Evolutionary conservation across 2,113 vertebrate genomes (phyloP).

Genomic region (Piliocolobus tephrosceles): DNA sequence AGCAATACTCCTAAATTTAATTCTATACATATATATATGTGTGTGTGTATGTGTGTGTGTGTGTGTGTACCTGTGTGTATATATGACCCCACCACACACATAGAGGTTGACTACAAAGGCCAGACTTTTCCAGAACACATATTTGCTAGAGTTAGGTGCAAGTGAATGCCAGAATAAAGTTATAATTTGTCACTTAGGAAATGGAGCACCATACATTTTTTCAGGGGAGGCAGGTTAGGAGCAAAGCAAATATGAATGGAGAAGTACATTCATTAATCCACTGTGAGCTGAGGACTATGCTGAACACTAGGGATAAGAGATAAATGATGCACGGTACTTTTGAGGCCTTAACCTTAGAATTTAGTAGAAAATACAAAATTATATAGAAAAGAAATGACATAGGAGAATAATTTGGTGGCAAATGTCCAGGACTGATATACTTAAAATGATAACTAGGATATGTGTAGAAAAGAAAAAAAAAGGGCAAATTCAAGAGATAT

Average conservation of each 20-base stretch:
- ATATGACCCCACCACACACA: not conserved
- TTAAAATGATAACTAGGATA: not conserved
- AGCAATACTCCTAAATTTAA: not conserved
- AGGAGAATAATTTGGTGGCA: not conserved
- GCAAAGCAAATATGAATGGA: not conserved
- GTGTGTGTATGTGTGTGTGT: too few relatives aligned
- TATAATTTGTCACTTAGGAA: not conserved
- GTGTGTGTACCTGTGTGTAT: not conserved
- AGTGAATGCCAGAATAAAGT: not conserved
- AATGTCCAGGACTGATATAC: not conserved
- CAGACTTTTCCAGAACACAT: not conserved
- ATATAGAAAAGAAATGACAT: not conserved
- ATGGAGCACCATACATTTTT: not conserved
- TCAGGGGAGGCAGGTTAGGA: not conserved
- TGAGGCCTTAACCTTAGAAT: not conserved
- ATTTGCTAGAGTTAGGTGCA: not conserved
- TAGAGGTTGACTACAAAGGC: not conserved
- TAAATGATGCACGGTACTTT: not conserved
- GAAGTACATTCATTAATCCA: not conserved
- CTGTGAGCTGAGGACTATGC: not conserved
- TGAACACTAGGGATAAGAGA: not conserved
- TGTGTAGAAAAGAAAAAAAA: not conserved
- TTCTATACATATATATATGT: not conserved
- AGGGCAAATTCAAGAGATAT: not conserved
- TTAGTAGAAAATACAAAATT: slow-evolving; percentile 22